Percentiles rank a stretch among this genome's conserved stretches.
These are phyloP conservation scores for Parazoanthus atlanticus DNA, from an alignment of 92 coral and sea anemone genomes.

Conservation along the genomic window DNA sequence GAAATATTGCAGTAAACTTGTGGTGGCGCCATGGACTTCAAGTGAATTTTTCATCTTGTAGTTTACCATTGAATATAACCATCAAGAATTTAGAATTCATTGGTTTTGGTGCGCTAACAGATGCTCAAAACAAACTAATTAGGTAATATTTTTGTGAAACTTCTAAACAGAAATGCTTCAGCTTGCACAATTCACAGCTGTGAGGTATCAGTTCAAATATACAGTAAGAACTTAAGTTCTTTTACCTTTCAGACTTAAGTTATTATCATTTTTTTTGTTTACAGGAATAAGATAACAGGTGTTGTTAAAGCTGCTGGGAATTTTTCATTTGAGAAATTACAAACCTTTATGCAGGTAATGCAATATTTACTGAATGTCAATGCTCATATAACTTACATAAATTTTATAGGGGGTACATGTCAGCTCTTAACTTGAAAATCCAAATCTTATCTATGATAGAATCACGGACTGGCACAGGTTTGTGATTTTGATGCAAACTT, in stretches of 20 bases:
- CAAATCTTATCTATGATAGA: neutral
- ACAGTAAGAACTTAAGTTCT: too few species aligned
- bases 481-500: neutral
- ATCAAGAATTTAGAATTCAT: constrained; percentile 58
- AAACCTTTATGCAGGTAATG: constrained; percentile 10
- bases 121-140: constrained; percentile 70
- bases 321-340: neutral
- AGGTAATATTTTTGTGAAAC: constrained; percentile 33
- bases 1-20: constrained; percentile 87
- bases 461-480: neutral
- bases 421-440: too few species aligned
- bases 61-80: constrained; percentile 33
- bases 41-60: constrained; percentile 62
- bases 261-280: neutral
- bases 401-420: neutral
- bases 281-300: neutral
- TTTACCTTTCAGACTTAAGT: too few species aligned
- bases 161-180: neutral
- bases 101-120: constrained; percentile 71
- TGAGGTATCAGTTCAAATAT: too few species aligned
- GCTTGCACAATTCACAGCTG: neutral
- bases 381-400: neutral
- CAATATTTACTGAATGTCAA: too few species aligned
- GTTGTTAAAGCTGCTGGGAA: constrained; percentile 20
- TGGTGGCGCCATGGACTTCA: constrained; percentile 86